Evolutionary conservation across 2,888 invertebrate genomes (phyloP).

Genomic region (Ochlodes sylvanus): DNA sequence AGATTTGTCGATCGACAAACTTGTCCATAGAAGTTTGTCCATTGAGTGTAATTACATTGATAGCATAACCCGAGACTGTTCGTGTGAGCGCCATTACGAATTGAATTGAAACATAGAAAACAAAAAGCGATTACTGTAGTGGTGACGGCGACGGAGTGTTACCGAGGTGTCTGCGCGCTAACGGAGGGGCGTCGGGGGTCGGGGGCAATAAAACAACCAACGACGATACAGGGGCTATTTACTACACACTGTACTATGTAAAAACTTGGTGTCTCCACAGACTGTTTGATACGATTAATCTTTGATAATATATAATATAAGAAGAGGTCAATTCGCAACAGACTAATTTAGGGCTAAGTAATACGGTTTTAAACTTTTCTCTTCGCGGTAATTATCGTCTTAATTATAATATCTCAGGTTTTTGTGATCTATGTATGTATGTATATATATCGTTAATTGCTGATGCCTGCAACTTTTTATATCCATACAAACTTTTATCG

Average conservation of each 20-base stretch:
- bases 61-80: slow-evolving; percentile 3
- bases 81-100: slow-evolving; percentile 25
- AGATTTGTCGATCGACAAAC: too few species aligned
- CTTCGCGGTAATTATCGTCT: too few species aligned
- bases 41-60: slow-evolving; percentile 22
- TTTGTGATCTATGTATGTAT: too few species aligned
- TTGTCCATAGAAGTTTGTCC: slow-evolving; percentile 14
- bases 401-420: too few species aligned
- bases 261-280: background rate
- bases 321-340: background rate
- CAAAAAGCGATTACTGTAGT: slow-evolving; percentile 31
- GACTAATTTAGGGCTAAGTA: too few species aligned
- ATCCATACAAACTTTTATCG: too few species aligned
- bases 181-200: background rate
- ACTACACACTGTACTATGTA: background rate
- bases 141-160: slow-evolving; percentile 35
- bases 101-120: slow-evolving; percentile 28
- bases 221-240: background rate
- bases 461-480: too few species aligned
- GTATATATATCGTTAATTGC: too few species aligned
- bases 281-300: background rate
- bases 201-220: slow-evolving; percentile 18
- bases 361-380: too few species aligned
- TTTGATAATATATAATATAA: background rate
- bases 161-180: slow-evolving; percentile 36